Percentiles rank a stretch among this genome's conserved stretches.
These are phyloP conservation scores for Platycnemis pennipes DNA, from an alignment of 2,888 invertebrate genomes.

Conservation along the genomic window DNA sequence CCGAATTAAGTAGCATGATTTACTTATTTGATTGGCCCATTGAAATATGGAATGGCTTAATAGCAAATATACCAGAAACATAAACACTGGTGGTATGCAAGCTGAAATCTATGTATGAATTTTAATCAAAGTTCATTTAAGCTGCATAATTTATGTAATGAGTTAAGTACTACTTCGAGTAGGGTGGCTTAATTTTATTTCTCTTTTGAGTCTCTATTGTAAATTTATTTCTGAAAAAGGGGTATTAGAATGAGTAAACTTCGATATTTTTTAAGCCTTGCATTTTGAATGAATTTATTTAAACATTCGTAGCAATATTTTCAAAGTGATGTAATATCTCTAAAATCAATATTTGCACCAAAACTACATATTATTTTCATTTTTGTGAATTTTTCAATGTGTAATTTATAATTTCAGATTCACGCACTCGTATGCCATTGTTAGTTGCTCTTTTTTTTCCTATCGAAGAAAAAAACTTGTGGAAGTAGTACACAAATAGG, in stretches of 20 bases:
- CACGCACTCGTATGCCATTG: neutral
- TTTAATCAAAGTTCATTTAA: conserved; percentile 8
- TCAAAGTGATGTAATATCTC: neutral
- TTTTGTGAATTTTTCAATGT: neutral
- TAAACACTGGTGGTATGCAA: neutral
- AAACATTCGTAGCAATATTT: neutral
- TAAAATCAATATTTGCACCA: neutral
- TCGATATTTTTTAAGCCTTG: neutral
- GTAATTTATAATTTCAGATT: conserved; percentile 7
- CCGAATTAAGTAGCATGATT: neutral
- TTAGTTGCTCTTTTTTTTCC: neutral
- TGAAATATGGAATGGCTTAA: neutral
- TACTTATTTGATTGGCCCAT: neutral
- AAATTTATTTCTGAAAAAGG: neutral
- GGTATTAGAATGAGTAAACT: neutral
- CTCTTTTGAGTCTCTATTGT: neutral
- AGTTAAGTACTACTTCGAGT: neutral
- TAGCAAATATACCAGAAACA: neutral
- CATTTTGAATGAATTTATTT: neutral
- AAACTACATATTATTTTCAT: neutral
- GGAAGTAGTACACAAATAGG: neutral
- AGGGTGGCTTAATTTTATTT: neutral
- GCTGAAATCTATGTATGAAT: neutral
- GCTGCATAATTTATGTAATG: neutral
- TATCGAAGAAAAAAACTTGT: neutral